A percentile compares a stretch with the other conserved stretches of the same genome.
These are phyloP conservation scores for Galeruca laticollis DNA, from an alignment of 2,888 invertebrate genomes.

Conservation along the genomic window DNA sequence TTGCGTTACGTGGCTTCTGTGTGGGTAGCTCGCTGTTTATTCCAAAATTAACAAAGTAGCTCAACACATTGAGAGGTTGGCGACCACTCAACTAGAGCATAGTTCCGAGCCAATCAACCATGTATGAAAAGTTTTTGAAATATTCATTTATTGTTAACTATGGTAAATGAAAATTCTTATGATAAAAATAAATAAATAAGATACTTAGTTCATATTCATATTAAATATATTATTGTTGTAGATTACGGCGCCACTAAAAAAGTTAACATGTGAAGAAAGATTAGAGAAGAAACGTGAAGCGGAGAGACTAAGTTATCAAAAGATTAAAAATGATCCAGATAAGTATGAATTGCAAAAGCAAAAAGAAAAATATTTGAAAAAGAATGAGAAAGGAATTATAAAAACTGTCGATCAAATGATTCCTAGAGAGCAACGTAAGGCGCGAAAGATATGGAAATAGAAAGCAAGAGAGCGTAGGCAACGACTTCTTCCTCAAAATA, in stretches of 20 bases:
- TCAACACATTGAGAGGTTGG: too few relatives aligned
- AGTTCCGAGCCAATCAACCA: too few relatives aligned
- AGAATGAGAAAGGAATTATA: conserved; percentile 23
- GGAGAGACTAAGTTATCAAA: conserved; percentile 18
- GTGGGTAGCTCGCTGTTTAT: too few relatives aligned
- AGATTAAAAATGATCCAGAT: conserved; percentile 26
- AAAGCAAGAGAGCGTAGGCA: conserved; percentile 2
- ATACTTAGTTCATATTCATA: too few relatives aligned
- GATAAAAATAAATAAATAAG: too few relatives aligned
- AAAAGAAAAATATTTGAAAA: conserved; percentile 16
- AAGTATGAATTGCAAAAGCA: conserved; percentile 22
- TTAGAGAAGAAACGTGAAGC: conserved; percentile 26
- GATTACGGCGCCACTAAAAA: conserved; percentile 1
- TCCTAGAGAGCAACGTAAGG: conserved; percentile 16
- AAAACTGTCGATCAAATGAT: conserved; percentile 30
- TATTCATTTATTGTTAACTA: too few relatives aligned
- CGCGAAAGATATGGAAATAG: conserved; percentile 15
- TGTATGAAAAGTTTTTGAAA: too few relatives aligned
- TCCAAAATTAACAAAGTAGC: too few relatives aligned
- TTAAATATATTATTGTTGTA: conserved; percentile 5
- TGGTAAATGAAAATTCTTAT: too few relatives aligned
- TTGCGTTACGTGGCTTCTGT: too few relatives aligned
- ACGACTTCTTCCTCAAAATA: background rate
- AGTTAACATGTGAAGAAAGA: conserved; percentile 35
- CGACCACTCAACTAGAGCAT: too few relatives aligned